Conservation (phyloP, 2,888 invertebrate genomes). For the Lasioglossum marginatum region DNA sequence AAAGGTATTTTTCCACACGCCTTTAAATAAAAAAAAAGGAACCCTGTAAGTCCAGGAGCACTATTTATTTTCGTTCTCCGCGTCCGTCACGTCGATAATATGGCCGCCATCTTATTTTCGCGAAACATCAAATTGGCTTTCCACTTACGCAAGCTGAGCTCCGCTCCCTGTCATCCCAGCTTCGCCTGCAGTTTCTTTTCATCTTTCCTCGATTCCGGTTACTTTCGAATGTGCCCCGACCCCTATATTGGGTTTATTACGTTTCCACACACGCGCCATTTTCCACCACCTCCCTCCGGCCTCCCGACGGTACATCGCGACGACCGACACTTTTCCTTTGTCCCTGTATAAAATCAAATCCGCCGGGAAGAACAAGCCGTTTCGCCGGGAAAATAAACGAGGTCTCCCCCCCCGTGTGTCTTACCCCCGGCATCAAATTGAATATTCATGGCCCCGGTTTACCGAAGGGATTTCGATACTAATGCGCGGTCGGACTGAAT, state of each 20-base stretch:
- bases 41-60: no score
- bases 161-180: neutral
- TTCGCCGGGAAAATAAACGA: constrained; percentile 36
- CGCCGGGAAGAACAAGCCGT: constrained; percentile 28
- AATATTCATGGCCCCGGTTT: constrained; percentile 19
- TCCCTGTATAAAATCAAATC: constrained; percentile 54
- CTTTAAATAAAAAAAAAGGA: no score
- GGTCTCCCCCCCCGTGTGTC: constrained; percentile 9
- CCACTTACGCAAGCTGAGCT: constrained; percentile 62
- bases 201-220: constrained; percentile 53
- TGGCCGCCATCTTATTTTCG: constrained; percentile 62
- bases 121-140: constrained; percentile 67
- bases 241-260: constrained; percentile 69
- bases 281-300: neutral
- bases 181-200: constrained; percentile 49
- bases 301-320: neutral
- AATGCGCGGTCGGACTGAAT: constrained; percentile 1
- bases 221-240: constrained; percentile 49
- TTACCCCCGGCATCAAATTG: constrained; percentile 15
- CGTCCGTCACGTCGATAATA: constrained; percentile 61
- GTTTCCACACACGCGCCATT: constrained; percentile 53
- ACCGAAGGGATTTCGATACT: neutral
- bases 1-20: no score
- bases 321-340: constrained; percentile 36
- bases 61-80: neutral